These are phyloP conservation scores for Clarias batrachus DNA, from an alignment of 2,113 vertebrate species.

Conservation along the genomic window DNA sequence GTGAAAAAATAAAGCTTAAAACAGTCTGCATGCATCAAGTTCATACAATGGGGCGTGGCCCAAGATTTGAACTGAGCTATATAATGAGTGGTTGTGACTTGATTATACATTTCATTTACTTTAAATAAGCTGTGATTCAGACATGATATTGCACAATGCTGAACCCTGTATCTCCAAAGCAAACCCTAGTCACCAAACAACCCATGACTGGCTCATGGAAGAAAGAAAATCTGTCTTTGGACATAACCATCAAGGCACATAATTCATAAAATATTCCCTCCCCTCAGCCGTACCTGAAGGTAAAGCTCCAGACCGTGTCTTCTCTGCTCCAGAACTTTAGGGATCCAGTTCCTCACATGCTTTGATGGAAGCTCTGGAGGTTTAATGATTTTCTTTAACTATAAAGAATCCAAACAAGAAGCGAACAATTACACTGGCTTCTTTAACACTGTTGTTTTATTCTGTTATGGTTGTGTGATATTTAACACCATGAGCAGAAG, in stretches of 20 bases:
- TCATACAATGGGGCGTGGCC: neutral
- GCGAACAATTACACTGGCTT: neutral
- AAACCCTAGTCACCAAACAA: neutral
- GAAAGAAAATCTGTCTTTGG: neutral
- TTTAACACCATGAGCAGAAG: neutral
- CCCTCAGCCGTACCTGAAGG: conserved; percentile 80
- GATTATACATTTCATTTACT: neutral
- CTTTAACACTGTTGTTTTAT: neutral
- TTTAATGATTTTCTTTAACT: conserved; percentile 96
- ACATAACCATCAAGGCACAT: neutral
- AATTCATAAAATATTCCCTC: neutral
- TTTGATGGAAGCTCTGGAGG: conserved; percentile 97
- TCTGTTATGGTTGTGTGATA: neutral
- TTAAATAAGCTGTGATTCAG: neutral
- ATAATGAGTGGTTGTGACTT: neutral
- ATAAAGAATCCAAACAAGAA: conserved; percentile 37
- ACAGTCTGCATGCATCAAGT: neutral
- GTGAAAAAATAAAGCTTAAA: neutral
- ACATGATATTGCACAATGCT: neutral
- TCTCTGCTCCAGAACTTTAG: conserved; percentile 94
- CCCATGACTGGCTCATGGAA: neutral
- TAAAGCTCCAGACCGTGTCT: conserved; percentile 91
- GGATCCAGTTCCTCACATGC: conserved; percentile 97
- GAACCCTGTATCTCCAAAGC: neutral
- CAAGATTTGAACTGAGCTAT: neutral